A percentile compares a stretch with the other conserved stretches of the same genome.
phyloP scores from a whole-genome alignment of 2,113 vertebrate species.

The Cavia porcellus region DNA sequence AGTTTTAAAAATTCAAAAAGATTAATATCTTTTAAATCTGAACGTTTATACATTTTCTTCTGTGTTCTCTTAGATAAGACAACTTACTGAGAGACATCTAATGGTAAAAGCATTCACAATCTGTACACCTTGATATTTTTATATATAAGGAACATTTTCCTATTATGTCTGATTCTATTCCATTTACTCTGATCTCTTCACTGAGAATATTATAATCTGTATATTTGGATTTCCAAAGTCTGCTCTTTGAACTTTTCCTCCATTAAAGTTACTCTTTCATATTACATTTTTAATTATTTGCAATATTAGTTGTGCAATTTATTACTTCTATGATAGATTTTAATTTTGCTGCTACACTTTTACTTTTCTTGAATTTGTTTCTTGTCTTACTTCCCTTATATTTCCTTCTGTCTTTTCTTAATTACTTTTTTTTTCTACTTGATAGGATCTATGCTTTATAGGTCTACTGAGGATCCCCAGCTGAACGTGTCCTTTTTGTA shows the following conservation, averaged over 20 bases:
- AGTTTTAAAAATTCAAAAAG: too few relatives aligned
- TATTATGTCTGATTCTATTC: slow-evolving; percentile 30
- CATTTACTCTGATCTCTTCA: slow-evolving; percentile 30
- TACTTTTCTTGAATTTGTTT: slow-evolving; percentile 30
- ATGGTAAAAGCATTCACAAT: neutral
- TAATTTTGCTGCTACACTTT: slow-evolving; percentile 51
- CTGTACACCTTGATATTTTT: slow-evolving; percentile 3
- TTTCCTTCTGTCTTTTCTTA: neutral
- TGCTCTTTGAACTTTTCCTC: neutral
- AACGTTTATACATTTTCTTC: neutral
- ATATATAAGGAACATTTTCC: neutral
- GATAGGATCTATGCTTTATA: neutral
- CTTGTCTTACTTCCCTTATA: slow-evolving; percentile 16
- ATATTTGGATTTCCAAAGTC: neutral
- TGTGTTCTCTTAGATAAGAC: neutral
- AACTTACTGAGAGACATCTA: slow-evolving; percentile 8
- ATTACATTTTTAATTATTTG: neutral
- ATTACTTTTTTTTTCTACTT: slow-evolving; percentile 1
- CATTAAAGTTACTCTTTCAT: neutral
- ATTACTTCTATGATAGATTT: neutral
- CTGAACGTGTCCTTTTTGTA: neutral
- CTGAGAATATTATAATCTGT: slow-evolving; percentile 1
- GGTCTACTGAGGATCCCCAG: neutral
- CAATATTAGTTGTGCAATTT: neutral
- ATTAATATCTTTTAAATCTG: neutral